Evolutionary conservation across 1,140 invertebrate genomes (phyloP), one percentile per base, ranked within the genome.

Genomic region (Brachionus manjavacas): DNA sequence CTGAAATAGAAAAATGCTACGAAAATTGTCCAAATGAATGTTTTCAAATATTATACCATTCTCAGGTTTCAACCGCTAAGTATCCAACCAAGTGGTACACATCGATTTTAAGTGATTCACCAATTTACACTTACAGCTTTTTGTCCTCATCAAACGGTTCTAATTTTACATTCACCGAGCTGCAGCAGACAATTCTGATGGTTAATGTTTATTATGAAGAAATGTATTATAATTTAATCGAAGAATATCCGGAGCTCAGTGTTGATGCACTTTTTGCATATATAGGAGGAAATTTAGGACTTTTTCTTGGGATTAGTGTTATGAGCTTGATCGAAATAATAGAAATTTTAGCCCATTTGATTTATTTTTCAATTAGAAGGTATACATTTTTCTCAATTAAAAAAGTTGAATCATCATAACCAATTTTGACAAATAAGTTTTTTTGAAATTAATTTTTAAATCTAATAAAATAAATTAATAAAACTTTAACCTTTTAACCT

Each of bases 1-100:
- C 8, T 31, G 35, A 41, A 72, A 72, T 14, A 9, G 12, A 41
- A 41, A 41, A 72, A 3, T 72, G 68, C 35, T 72, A 14, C 20
- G 1, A 4, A 16, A 41, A 14, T 12, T 72, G 68, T 41, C 68
- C 68, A 14, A 16, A 39, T 16, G 68, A 72, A 28, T 72, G 68
- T 2, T 39, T 20, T 41, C 39, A 41, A 20, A 9, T 72, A 39
- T 28, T 28, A 3, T 70, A 70, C 39, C 23, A 70, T 31, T 11
- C 9, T 70, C 23, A 31, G 31, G 14, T 31, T 14, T 28, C 23
- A 28, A 70, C 9, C 4, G 66, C 66, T 11, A 31, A 28, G 14
- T 70, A 70, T 31, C 66, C 66, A 70, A 70, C 14, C 28, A 70
- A 70, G 12, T 70, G 66, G 66, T 70, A 70, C 28, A 31, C 66